phyloP scores from a whole-genome alignment of 2,888 invertebrate genomes.

The Amorpha juglandis region DNA sequence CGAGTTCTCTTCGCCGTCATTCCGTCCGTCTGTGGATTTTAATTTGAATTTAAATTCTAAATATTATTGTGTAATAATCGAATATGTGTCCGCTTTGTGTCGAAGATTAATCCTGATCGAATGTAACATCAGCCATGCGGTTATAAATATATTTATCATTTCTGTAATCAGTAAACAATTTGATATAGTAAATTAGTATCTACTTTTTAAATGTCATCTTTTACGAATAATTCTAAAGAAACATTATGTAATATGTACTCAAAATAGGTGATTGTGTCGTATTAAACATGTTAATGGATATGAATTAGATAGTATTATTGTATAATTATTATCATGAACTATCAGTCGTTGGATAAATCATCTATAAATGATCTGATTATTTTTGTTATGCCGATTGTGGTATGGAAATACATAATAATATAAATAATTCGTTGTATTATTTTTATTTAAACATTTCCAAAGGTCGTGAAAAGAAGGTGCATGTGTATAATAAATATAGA shows the following conservation, averaged over 20 bases:
- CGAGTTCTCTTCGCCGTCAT: too few relatives aligned
- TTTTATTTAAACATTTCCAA: neutral
- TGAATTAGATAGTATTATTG: conserved; percentile 11
- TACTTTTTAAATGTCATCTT: neutral
- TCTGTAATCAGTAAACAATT: neutral
- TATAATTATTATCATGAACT: conserved; percentile 7
- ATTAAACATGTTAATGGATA: conserved; percentile 17
- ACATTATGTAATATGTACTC: conserved; percentile 13
- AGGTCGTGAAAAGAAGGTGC: too few relatives aligned
- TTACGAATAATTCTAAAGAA: neutral
- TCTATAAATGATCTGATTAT: conserved; percentile 74
- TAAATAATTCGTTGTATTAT: conserved; percentile 32
- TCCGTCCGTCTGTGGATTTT: too few relatives aligned
- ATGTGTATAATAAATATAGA: too few relatives aligned
- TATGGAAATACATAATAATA: conserved; percentile 59
- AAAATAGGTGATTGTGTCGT: neutral
- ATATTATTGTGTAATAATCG: neutral
- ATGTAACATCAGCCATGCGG: neutral
- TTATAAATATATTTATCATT: neutral
- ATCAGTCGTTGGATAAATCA: conserved; percentile 24
- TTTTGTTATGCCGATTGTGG: conserved; percentile 75
- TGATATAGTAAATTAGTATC: neutral
- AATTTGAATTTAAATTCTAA: too few relatives aligned
- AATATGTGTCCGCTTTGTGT: neutral
- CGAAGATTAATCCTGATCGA: neutral